Evolutionary conservation across 2,113 vertebrate species (phyloP).

Genomic region (Cyanistes caeruleus): DNA sequence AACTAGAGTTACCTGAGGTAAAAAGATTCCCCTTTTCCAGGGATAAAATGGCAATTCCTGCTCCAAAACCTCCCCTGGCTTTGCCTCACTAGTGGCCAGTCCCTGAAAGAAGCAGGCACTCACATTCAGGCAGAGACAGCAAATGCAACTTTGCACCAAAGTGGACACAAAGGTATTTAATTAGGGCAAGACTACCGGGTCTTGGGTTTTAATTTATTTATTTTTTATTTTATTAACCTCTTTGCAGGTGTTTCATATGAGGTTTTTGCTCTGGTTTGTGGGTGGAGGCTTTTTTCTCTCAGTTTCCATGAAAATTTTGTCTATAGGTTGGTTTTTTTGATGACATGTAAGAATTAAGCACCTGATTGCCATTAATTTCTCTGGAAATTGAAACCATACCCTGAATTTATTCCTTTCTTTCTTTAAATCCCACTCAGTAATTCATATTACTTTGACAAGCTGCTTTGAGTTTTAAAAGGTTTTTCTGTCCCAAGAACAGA

Average conservation of each 20-base stretch:
- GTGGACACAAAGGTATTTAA: background rate
- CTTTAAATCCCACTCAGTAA: background rate
- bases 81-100: background rate
- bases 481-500: background rate
- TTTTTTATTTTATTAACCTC: background rate
- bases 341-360: background rate
- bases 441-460: background rate
- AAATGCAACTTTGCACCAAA: background rate
- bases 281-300: background rate
- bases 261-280: background rate
- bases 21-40: background rate
- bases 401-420: background rate
- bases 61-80: background rate
- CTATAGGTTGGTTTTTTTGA: background rate
- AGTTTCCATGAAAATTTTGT: background rate
- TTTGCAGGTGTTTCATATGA: rapidly evolving
- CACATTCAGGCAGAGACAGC: rapidly evolving
- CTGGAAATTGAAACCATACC: background rate
- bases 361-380: background rate
- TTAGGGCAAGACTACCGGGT: background rate
- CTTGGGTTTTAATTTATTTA: background rate
- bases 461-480: background rate
- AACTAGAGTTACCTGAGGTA: background rate
- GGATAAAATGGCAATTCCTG: background rate
- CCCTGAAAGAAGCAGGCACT: background rate